A percentile compares a stretch with the other conserved stretches of the same genome.
Evolutionary conservation across 2,797 vertebrate genomes (phyloP).

Genomic region (Pangasius larnaudii): DNA sequence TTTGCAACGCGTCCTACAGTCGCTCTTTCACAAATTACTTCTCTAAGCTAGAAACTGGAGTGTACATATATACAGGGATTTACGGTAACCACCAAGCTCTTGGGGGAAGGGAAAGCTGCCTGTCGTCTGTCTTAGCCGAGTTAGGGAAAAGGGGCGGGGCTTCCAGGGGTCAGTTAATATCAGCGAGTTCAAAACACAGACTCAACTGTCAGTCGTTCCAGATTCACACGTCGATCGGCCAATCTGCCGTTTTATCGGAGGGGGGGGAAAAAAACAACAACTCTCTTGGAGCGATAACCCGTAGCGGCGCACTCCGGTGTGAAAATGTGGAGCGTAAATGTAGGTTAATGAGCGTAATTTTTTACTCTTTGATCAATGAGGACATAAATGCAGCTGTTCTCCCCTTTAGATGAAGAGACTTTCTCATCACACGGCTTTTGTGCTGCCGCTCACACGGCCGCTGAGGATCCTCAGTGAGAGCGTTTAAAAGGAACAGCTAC

Average conservation of each 20-base stretch:
- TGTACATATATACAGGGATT: too few species aligned
- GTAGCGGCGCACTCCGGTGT: background rate
- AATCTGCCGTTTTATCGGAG: background rate
- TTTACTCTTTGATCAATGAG: background rate
- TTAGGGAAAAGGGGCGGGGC: background rate
- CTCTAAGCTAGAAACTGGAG: too few species aligned
- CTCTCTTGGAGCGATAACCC: too few species aligned
- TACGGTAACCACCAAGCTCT: too few species aligned
- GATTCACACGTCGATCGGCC: background rate
- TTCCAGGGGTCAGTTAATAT: background rate
- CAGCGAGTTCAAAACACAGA: background rate
- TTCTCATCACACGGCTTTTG: constrained; percentile 4
- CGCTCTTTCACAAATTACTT: too few species aligned
- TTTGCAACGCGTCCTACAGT: too few species aligned
- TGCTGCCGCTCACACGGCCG: background rate
- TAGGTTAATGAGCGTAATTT: background rate
- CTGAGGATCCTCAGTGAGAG: background rate
- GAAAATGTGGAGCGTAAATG: background rate
- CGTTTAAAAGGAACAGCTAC: constrained; percentile 40
- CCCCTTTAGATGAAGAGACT: background rate
- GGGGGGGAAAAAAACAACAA: too few species aligned
- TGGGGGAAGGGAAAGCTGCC: too few species aligned
- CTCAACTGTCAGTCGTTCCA: background rate
- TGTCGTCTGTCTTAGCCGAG: too few species aligned
- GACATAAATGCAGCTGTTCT: background rate